Evolutionary conservation across 2,888 invertebrate species (phyloP), one percentile per base, ranked within the genome.

Genomic region (Uropetala carovei): DNA sequence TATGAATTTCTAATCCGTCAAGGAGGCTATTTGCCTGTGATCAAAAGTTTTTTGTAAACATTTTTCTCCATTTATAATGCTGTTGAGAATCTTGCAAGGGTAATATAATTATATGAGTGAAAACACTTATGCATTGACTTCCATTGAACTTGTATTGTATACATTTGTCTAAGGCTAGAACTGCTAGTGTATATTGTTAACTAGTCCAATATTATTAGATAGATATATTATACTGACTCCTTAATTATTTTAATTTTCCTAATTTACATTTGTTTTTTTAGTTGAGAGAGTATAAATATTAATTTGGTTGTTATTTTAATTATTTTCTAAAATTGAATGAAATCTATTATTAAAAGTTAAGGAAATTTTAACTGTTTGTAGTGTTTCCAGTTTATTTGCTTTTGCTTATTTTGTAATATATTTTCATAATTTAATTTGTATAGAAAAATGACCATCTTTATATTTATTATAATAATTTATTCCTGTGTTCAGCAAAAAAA

Each of bases 41-140:
- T 89, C 89, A 89, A 89, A n/a, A 83, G 64, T 60, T 60, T 89
- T 89, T 89, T 89, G 64, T 89, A 89, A 89, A 43, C 56, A 43
- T 89, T 89, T 86, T 89, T 89, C 89, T 64, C 89, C 89, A 89
- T 89, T 89, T 89, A 43, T 89, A 89, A 89, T 89, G 64, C 43
- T 18, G 14, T 89, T 89, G 64, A 89, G 64, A 89, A 68, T 43
- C 60, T 64, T 43, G 64, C 18, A 43, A 64, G 64, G n/a, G n/a
- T 11, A 30, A 68, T 68, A 11, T 64, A 68, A 30, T 64, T n/a
- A 64, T 64, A 68, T 89, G 83, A 64, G 64, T 64, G 64, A 27
- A 89, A 68, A 89, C 64, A 64, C 64, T 64, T 64, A 68, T 64
- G n/a, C 64, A 43, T 30, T 64, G 64, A 64, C 89, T 89, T 89